Evolutionary conservation across 2,113 vertebrate genomes (phyloP).

Genomic region (Oreotrochilus melanogaster): DNA sequence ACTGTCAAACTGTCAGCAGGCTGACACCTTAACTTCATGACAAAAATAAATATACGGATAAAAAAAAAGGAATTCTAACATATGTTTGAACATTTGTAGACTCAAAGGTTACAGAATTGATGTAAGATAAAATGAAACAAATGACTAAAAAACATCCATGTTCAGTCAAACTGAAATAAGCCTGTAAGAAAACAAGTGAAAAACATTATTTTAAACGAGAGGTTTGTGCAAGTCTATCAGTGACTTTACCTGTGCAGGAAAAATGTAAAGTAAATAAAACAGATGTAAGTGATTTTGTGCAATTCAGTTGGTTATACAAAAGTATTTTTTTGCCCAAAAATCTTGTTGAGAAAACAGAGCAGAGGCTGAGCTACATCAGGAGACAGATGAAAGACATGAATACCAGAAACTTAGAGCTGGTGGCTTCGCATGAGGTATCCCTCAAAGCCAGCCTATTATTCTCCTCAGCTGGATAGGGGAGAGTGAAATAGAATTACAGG

Average conservation of each 20-base stretch:
- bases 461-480: too few species aligned
- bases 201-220: not conserved
- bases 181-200: not conserved
- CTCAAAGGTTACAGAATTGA: not conserved
- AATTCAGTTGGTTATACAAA: not conserved
- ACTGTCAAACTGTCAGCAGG: constrained; percentile 41
- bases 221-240: not conserved
- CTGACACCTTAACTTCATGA: not conserved
- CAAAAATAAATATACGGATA: not conserved
- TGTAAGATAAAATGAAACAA: not conserved
- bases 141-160: not conserved
- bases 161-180: not conserved
- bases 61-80: not conserved
- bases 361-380: not conserved
- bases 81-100: not conserved
- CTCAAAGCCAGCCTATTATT: not conserved
- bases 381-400: not conserved
- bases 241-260: not conserved
- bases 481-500: too few species aligned
- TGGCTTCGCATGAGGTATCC: not conserved
- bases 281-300: not conserved
- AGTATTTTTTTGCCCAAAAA: not conserved
- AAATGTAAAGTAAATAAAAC: not conserved
- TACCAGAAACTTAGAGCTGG: not conserved
- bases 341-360: not conserved